phyloP scores from a whole-genome alignment of 2,797 vertebrate genomes.

The Channallabes apus region DNA sequence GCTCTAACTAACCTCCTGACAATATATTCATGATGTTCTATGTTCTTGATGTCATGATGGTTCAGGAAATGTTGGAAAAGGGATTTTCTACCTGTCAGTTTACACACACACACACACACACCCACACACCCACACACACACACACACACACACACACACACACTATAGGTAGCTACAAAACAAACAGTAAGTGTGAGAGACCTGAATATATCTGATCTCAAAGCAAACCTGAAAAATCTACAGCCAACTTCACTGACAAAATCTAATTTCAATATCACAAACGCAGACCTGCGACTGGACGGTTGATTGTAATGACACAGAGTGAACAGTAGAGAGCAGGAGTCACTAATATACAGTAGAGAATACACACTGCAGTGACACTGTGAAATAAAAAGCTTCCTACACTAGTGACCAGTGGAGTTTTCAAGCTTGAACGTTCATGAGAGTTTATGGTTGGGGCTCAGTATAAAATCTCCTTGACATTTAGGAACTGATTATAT shows the following conservation, averaged over 20 bases:
- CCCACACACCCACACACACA: not conserved
- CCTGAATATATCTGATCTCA: not conserved
- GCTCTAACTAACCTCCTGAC: no score
- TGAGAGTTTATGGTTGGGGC: not conserved
- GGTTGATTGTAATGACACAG: slow-evolving; percentile 15
- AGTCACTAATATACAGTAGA: slow-evolving; percentile 7
- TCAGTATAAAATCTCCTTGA: not conserved
- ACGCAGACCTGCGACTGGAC: not conserved
- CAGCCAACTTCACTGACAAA: not conserved
- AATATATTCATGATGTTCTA: no score
- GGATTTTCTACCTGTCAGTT: no score
- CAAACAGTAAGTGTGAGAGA: not conserved
- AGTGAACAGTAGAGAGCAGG: slow-evolving; percentile 50
- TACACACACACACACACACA: not conserved
- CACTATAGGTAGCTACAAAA: not conserved
- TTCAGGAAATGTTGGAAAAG: no score
- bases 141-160: no score
- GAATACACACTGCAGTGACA: not conserved
- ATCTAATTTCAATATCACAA: not conserved
- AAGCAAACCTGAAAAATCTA: not conserved
- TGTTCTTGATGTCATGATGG: no score
- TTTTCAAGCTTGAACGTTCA: no score
- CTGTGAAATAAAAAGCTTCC: no score
- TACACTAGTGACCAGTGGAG: not conserved
- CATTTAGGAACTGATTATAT: not conserved